Percentiles rank a stretch among this genome's conserved stretches.
Conservation (phyloP, 2,888 invertebrate species). For the Phrixothrix hirtus region DNA sequence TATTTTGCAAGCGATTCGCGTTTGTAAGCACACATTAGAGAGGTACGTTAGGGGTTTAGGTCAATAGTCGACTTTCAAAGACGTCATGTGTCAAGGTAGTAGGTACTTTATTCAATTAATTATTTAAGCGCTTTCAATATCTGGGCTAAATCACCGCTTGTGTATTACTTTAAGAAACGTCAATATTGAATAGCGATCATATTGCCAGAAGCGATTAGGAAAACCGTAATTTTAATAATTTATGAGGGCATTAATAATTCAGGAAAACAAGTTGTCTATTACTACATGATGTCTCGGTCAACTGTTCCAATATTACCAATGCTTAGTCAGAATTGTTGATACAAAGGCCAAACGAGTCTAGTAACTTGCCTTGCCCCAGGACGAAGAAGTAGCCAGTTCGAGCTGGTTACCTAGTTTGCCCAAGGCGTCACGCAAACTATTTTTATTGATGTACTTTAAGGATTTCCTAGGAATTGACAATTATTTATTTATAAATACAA, state of each 20-base stretch:
- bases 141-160: too few species aligned
- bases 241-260: constrained; percentile 6
- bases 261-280: constrained; percentile 14
- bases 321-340: constrained; percentile 15
- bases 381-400: constrained; percentile 38
- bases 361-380: constrained; percentile 39
- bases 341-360: constrained; percentile 16
- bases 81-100: constrained; percentile 8
- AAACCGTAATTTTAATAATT: constrained; percentile 14
- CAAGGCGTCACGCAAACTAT: constrained; percentile 8
- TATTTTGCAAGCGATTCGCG: background rate
- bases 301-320: constrained; percentile 4
- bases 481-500: background rate
- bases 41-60: constrained; percentile 1
- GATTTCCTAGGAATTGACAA: background rate
- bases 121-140: too few species aligned
- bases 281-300: background rate
- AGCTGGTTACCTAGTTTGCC: constrained; percentile 24
- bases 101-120: background rate
- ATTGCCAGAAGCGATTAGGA: constrained; percentile 5
- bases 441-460: constrained; percentile 9
- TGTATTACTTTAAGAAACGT: too few species aligned
- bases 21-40: too few species aligned
- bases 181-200: too few species aligned
- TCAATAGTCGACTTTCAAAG: constrained; percentile 12